Percentiles rank a stretch among this genome's conserved stretches.
Conservation (phyloP, 2,888 invertebrate genomes). For the Plagodis pulveraria region DNA sequence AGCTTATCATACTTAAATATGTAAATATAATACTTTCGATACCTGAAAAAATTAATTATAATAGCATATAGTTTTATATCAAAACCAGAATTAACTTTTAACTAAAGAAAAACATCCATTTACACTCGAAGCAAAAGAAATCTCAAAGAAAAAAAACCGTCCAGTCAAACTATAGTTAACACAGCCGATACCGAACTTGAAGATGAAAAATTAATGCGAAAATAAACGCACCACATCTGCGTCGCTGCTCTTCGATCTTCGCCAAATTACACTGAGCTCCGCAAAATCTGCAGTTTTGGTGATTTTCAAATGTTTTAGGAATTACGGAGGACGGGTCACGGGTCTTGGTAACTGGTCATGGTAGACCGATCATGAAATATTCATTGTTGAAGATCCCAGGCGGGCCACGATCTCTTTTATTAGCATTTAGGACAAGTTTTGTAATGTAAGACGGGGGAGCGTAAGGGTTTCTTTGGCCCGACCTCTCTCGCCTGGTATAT, state of each 20-base stretch:
- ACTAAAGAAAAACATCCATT: too few relatives aligned
- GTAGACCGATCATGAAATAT: constrained; percentile 70
- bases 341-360: constrained; percentile 52
- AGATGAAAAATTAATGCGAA: constrained; percentile 72
- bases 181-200: constrained; percentile 51
- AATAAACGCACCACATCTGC: constrained; percentile 71
- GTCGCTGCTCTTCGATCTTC: constrained; percentile 50
- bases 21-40: too few relatives aligned
- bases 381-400: constrained; percentile 60
- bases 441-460: constrained; percentile 54
- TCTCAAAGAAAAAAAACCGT: constrained; percentile 36
- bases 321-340: constrained; percentile 33
- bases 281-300: constrained; percentile 34
- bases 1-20: too few relatives aligned
- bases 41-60: too few relatives aligned
- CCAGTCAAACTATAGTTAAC: constrained; percentile 54
- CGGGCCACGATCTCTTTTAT: constrained; percentile 65
- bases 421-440: constrained; percentile 76
- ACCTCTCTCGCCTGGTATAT: constrained; percentile 42
- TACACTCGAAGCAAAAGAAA: constrained; percentile 6
- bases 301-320: constrained; percentile 24
- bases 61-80: too few relatives aligned
- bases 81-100: too few relatives aligned
- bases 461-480: constrained; percentile 55
- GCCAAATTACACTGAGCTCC: constrained; percentile 50